Percentiles rank a stretch among this genome's conserved stretches.
Evolutionary conservation across 2,888 invertebrate species (phyloP).

Genomic region (Sympetrum striolatum): DNA sequence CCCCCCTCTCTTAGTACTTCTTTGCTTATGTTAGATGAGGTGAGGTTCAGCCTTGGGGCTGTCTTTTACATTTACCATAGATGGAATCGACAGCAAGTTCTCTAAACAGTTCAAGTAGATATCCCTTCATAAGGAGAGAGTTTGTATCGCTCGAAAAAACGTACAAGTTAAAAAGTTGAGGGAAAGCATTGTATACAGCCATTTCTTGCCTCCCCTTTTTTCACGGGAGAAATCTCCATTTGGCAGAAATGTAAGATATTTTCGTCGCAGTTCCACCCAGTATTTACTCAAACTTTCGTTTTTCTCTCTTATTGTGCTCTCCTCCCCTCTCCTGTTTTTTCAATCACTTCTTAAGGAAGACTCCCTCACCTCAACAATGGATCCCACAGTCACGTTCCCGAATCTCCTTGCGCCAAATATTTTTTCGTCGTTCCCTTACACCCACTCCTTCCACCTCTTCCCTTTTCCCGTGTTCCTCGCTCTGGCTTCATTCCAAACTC

Average conservation of each 20-base stretch:
- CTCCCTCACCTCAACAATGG: slow-evolving; percentile 15
- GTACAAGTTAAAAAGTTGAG: no score
- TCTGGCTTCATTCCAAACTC: slow-evolving; percentile 34
- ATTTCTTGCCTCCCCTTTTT: no score
- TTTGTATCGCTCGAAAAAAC: no score
- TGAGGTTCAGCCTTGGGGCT: no score
- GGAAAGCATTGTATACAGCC: no score
- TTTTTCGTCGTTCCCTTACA: not conserved
- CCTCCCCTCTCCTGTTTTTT: not conserved
- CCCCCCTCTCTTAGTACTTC: no score
- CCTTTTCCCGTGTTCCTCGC: not conserved
- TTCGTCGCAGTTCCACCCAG: not conserved
- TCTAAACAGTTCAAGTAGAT: no score
- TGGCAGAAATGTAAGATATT: not conserved
- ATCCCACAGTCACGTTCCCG: slow-evolving; percentile 20
- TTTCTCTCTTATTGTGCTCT: not conserved
- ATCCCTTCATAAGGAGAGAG: no score
- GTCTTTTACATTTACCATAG: no score
- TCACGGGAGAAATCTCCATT: not conserved
- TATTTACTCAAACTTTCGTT: not conserved
- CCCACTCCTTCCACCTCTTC: not conserved
- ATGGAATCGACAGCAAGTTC: no score
- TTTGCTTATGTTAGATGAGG: no score
- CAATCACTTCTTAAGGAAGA: slow-evolving; percentile 23
- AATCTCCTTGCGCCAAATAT: not conserved